phyloP scores from a whole-genome alignment of 2,888 invertebrate species.

The Spicauda simplicius region DNA sequence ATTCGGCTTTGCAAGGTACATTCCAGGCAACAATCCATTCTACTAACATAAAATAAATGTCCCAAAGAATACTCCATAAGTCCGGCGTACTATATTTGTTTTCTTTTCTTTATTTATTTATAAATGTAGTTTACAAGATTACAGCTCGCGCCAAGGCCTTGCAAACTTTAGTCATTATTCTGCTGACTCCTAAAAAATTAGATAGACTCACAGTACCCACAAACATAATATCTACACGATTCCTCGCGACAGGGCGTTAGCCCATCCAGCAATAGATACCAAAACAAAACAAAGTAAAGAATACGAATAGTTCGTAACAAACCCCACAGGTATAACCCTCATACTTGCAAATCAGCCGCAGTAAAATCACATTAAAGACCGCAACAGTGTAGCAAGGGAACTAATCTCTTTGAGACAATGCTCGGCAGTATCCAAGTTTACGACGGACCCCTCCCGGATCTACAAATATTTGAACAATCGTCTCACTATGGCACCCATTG shows the following conservation, averaged over 20 bases:
- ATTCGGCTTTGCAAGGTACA: no score
- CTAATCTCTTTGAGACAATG: constrained; percentile 81
- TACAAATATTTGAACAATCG: constrained; percentile 78
- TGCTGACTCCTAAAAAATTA: no score
- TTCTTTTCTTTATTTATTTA: no score
- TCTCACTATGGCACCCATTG: constrained; percentile 66
- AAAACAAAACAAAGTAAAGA: not conserved
- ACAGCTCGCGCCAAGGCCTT: no score
- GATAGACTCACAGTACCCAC: not conserved
- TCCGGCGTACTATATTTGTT: no score
- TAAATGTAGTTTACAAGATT: no score
- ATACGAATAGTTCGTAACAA: not conserved
- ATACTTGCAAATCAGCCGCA: constrained; percentile 36
- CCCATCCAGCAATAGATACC: not conserved
- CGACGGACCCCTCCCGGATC: constrained; percentile 68
- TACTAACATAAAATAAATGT: no score
- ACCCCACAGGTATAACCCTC: constrained; percentile 19
- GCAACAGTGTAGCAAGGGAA: constrained; percentile 68
- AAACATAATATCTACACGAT: not conserved
- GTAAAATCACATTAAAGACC: constrained; percentile 51
- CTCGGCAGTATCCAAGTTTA: constrained; percentile 78
- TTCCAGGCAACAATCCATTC: no score
- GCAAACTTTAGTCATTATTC: no score
- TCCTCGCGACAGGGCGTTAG: not conserved
- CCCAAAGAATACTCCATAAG: no score